Base-by-base conservation (phyloP, 2,113 vertebrate species). In the Percopsis transmontana region DNA sequence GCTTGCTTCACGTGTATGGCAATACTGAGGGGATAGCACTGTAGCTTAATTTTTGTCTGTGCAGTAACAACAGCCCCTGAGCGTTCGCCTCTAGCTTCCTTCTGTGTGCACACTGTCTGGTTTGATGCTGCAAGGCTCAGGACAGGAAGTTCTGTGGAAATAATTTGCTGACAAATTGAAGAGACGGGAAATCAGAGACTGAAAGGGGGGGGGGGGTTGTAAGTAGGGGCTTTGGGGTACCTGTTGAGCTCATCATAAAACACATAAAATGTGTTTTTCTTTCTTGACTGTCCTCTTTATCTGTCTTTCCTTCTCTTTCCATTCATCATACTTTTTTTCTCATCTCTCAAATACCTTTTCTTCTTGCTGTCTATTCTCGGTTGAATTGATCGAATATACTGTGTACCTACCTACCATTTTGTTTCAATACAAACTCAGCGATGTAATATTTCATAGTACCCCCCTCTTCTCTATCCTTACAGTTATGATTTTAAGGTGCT, bases 401-500 rank as follows among this genome's bases (percentile, higher is more conserved):
- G 16, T 20, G 38, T 41, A 9, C 20, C 56, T 39, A 3, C 19
- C 55, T 21, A 5, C 18, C 33, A 39, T 5, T 57, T 33, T 39
- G 14, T 55, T 23, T 2, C 21, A 27, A 5, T 53, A 11, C 27
- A 33, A 6, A 33, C 27, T 33, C 0, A 33, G 5, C 5, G 27
- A 33, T 33, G 3, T 33, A 33, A 33, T 33, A 33, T 6, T 53
- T 9, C 5, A 9, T 55, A 21, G 27, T 12, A 33, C 53, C 27
- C 21, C 11, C 54, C 21, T 12, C 58, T 24, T 75, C 48, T 66
- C 38, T 73, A 61, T 83, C 70, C 66, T 50, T 72, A 14, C 16
- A 99, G 97, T 77, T 99, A 99, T 15, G 95, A 96, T 88, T 99
- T 99, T 82, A 92, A 91, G 0, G 96, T 99, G 87, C 95, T 94